Evolutionary conservation across 2,113 vertebrate genomes (phyloP), one percentile per base, ranked within the genome.

Genomic region (Cygnus atratus): DNA sequence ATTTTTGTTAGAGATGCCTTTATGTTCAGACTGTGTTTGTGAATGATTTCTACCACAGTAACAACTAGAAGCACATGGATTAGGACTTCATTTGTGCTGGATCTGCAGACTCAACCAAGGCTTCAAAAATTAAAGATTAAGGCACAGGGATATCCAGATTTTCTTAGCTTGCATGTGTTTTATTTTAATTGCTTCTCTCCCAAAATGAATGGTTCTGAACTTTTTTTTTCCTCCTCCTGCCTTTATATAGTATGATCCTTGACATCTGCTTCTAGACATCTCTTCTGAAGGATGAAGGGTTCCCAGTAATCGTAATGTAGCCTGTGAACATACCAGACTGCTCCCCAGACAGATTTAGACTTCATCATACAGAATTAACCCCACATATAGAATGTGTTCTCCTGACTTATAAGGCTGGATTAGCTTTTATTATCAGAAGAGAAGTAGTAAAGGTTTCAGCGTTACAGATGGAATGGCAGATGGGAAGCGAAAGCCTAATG

Each of bases 391-490:
- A 88, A 44, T 46, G 62, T 52, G 55, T 16, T 48, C 89, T 92
- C 61, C 41, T 93, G 43, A 87, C 46, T 96, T 75, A 50, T 2
- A 67, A 89, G 81, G 84, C 74, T 95, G 95, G 92, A 91, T 92
- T 94, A 95, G 91, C 80, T 87, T 95, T 95, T 79, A 94, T 81
- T 46, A 94, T 95, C 75, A 87, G 87, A 93, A 90, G 41, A 84
- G 94, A 93, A 94, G 70, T 26, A 94, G 76, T 79, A 52, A 57
- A 83, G 73, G 72, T 89, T 96, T 82, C 43, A 84, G 92, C 44
- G 82, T 95, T 90, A 93, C 98, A 98, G 97, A 98, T 98, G 98
- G 97, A 90, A 94, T 35, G 17, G 95, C 97, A 98, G 97, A 98
- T 98, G 98, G 97, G 80, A 95, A 93, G 90, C 3, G 4, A 96